These are phyloP conservation scores for Macrobrachium rosenbergii DNA, from an alignment of 1,140 invertebrate genomes.

Conservation along the genomic window DNA sequence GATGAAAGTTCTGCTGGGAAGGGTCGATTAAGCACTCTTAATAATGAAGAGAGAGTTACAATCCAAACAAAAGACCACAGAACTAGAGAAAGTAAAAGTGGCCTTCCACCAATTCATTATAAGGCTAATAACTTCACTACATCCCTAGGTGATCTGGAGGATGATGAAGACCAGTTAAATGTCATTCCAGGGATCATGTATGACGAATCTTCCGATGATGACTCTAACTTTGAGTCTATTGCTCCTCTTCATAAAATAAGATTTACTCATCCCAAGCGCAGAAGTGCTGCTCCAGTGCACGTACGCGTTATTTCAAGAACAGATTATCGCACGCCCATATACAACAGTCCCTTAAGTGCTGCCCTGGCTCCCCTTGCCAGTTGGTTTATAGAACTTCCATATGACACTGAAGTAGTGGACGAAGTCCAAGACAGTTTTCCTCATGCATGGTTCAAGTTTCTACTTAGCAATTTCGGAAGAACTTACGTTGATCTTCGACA, in stretches of 20 bases:
- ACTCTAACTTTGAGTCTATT: background rate
- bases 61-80: background rate
- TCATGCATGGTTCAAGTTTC: slow-evolving; percentile 70
- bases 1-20: background rate
- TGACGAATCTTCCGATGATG: slow-evolving; percentile 41
- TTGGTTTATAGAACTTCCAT: slow-evolving; percentile 70
- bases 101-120: background rate
- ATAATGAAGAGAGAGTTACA: background rate
- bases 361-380: slow-evolving; percentile 68
- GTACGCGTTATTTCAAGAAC: slow-evolving; percentile 41
- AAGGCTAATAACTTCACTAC: background rate
- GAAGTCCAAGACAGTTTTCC: slow-evolving; percentile 69
- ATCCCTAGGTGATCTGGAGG: slow-evolving; percentile 17
- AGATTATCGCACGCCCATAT: slow-evolving; percentile 37
- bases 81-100: slow-evolving; percentile 15
- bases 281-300: slow-evolving; percentile 25
- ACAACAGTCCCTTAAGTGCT: slow-evolving; percentile 53
- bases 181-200: slow-evolving; percentile 54
- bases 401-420: slow-evolving; percentile 69
- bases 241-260: background rate
- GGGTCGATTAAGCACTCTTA: too few species aligned
- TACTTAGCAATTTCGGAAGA: slow-evolving; percentile 65
- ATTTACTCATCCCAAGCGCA: background rate
- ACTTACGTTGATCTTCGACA: slow-evolving; percentile 25
- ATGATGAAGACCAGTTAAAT: slow-evolving; percentile 1